phyloP scores from a whole-genome alignment of 2,888 invertebrate genomes.

The Stramonita haemastoma region DNA sequence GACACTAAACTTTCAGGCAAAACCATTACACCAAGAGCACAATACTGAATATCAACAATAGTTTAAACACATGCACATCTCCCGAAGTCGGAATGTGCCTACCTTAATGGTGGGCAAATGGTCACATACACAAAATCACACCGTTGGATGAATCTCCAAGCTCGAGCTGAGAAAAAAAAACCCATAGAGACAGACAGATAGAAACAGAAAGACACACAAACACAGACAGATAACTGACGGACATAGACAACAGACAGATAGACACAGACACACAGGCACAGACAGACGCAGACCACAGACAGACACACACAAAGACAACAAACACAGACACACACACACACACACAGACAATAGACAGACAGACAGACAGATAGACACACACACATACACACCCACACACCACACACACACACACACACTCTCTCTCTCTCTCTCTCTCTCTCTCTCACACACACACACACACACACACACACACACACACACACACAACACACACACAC shows the following conservation, averaged over 20 bases:
- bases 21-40: too few species aligned
- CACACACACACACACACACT: neutral
- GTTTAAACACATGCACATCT: too few species aligned
- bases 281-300: neutral
- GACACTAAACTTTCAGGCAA: too few species aligned
- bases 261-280: neutral
- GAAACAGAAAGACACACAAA: neutral
- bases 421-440: constrained; percentile 2
- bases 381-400: neutral
- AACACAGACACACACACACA: neutral
- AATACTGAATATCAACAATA: too few species aligned
- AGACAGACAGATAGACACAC: neutral
- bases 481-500: constrained; percentile 9
- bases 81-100: too few species aligned
- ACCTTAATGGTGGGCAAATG: too few species aligned
- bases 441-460: constrained; percentile 8
- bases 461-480: constrained; percentile 14
- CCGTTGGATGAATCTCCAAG: too few species aligned
- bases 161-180: too few species aligned
- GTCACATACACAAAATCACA: too few species aligned
- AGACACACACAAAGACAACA: neutral
- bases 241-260: neutral
- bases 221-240: neutral
- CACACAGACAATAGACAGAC: neutral
- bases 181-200: too few species aligned